Percentiles rank a stretch among this genome's conserved stretches.
Conservation (phyloP, 2,797 vertebrate genomes). For the Pristis pectinata region DNA sequence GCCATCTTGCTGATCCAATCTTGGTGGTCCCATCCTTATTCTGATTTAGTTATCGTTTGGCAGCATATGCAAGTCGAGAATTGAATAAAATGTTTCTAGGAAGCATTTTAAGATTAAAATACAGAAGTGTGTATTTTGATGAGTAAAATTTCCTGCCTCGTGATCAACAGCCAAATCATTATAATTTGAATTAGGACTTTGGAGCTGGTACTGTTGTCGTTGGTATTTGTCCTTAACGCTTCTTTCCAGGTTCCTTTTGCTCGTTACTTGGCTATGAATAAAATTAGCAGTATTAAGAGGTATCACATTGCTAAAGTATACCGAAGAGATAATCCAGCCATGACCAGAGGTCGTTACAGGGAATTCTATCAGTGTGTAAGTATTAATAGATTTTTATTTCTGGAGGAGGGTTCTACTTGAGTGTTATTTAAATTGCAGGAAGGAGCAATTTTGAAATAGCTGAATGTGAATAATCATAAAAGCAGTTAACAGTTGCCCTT, state of each 20-base stretch:
- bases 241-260: slow-evolving; percentile 81
- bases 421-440: not conserved
- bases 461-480: not conserved
- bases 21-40: no score
- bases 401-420: not conserved
- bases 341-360: slow-evolving; percentile 78
- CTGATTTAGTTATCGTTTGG: no score
- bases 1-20: no score
- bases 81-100: no score
- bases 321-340: slow-evolving; percentile 87
- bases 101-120: not conserved
- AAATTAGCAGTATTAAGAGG: slow-evolving; percentile 86
- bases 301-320: slow-evolving; percentile 94
- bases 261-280: slow-evolving; percentile 91
- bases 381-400: slow-evolving; percentile 43
- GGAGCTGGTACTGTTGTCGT: not conserved
- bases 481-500: not conserved
- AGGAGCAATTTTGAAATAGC: not conserved
- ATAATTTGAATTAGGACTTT: not conserved
- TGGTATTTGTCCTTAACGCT: slow-evolving; percentile 50
- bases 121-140: not conserved
- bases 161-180: not conserved
- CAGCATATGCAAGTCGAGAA: no score
- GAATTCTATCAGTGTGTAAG: slow-evolving; percentile 97
- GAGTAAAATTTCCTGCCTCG: not conserved